Evolutionary conservation across 2,888 invertebrate species (phyloP), one percentile per base, ranked within the genome.

Genomic region (Drosophila nigritarsus): DNA sequence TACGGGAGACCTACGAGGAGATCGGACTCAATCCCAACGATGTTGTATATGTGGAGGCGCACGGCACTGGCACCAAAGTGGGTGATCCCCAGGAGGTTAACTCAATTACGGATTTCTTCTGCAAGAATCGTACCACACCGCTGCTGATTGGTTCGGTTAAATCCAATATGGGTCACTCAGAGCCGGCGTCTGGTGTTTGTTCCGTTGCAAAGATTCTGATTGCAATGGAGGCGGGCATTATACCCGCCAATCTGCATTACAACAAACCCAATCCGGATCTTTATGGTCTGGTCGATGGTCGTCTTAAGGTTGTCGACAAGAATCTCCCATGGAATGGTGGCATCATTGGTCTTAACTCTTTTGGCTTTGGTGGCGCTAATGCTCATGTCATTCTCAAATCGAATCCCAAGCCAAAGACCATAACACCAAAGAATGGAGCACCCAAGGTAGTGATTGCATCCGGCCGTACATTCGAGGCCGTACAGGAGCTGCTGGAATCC

Each of bases 21-120:
- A 95, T 95, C 45, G 95, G 96, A 1, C 93, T 99, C 61, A 95
- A 96, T 84, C 99, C 99, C 6, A 92, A 94, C 58, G 96, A 97
- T 64, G 97, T 99, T 0, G 94, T 94, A 4, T 99, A 99, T 93
- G 96, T 99, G 2, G 99, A 99, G 94, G 98, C 99, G 60, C 99
- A 99, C 93, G 99, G 99, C 64, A 99, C 99, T 27, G 99, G 99
- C 68, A 99, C 99, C 13, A 99, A 99, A 94, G 97, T 96, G 49
- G 99, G 99, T n/a, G 99, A 99, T 94, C 99, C 99, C 1, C 98
- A 99, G 92, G 99, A 99, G 94, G 96, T 98, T 4, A 98, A 99
- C 92, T 97, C 98, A 0, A 98, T 99, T 81, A 96, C 97, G 0
- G 97, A 98, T 77, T 95, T 98, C 72, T 98, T 98, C 94, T 98